Base-by-base conservation (phyloP, 2,113 vertebrate genomes). In the Archocentrus centrarchus region DNA sequence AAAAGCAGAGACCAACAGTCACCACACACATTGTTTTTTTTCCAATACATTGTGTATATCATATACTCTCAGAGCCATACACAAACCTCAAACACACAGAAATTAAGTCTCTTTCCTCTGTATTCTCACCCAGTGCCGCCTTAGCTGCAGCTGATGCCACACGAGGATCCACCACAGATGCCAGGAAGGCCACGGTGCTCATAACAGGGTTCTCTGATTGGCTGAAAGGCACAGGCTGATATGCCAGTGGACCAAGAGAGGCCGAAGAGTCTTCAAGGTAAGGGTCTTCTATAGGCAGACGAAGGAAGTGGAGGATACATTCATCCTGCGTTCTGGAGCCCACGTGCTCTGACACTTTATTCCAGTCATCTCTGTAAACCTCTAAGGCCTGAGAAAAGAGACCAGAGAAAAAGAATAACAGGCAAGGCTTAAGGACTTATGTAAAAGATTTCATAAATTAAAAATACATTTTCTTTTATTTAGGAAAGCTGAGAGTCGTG, bases 361-460 rank as follows among this genome's bases (percentile, higher is more conserved):
- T 99, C 98, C 98, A 99, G 94, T 99, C 98, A 2, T 99, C 98
- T 89, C 98, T 97, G 94, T 99, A 99, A 96, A 99, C 98, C 92
- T 99, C 98, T 86, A 99, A 95, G 0, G 97, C 98, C 98, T 99
- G 87, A 81, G 60, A 59, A 44, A 15, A n/a, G 50, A 13, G 3
- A 20, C 32, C 55, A 73, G 47, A 20, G 37, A 68, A 9, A 41
- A 5, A n/a, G 22, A 30, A 20, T 7, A 55, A 18, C 2, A 60
- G 27, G 32, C 3, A 35, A 59, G 15, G 35, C 18, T 3, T 11
- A 1, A 59, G 1, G 5, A 35, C 4, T 75, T 39, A 32, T 30
- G 3, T 41, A 50, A 82, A 53, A 59, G 5, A 75, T n/a, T 18
- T 27, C 7, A 22, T 66, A 6, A 70, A 47, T 86, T 7, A 63